phyloP scores from a whole-genome alignment of 30 jellyfish, hydroid and myxozoan species.

The Pseudorhiza aurosa region DNA sequence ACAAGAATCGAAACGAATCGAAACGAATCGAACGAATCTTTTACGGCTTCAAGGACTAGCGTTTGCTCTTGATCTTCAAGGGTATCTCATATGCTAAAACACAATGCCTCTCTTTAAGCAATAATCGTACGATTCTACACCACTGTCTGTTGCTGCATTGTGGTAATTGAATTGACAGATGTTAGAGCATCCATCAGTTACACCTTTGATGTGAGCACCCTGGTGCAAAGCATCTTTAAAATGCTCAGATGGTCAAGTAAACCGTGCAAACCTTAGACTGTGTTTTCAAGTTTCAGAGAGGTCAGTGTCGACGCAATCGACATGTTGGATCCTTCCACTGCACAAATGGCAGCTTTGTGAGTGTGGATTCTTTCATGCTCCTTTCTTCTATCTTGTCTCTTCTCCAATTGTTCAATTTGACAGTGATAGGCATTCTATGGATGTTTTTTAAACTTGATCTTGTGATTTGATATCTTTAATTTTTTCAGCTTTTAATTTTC shows the following conservation, averaged over 20 bases:
- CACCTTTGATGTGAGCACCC: slow-evolving; percentile 48
- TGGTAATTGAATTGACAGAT: slow-evolving; percentile 53
- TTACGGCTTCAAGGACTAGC: slow-evolving; percentile 52
- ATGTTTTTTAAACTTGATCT: too few relatives aligned
- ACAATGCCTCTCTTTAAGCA: slow-evolving; percentile 45
- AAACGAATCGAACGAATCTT: too few relatives aligned
- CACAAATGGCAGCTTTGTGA: slow-evolving; percentile 44
- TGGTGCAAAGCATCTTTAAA: slow-evolving; percentile 54
- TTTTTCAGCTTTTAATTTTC: too few relatives aligned
- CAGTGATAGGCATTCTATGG: too few relatives aligned
- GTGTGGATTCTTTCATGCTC: slow-evolving; percentile 33
- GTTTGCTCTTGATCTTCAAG: slow-evolving; percentile 52
- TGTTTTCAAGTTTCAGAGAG: slow-evolving; percentile 50
- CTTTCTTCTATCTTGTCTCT: slow-evolving; percentile 20
- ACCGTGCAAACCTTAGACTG: slow-evolving; percentile 44
- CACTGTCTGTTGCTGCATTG: slow-evolving; percentile 48
- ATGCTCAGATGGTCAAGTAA: slow-evolving; percentile 53
- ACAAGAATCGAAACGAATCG: too few relatives aligned
- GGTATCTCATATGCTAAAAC: slow-evolving; percentile 53
- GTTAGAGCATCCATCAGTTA: slow-evolving; percentile 40
- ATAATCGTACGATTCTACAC: slow-evolving; percentile 28
- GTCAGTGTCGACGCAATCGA: slow-evolving; percentile 54
- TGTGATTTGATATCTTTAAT: too few relatives aligned
- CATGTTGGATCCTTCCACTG: slow-evolving; percentile 24
- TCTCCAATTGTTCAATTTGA: too few relatives aligned